A percentile compares a stretch with the other conserved stretches of the same genome.
These are phyloP conservation scores for Leptodactylus fallax DNA, from an alignment of 2,797 vertebrate genomes.

Conservation along the genomic window DNA sequence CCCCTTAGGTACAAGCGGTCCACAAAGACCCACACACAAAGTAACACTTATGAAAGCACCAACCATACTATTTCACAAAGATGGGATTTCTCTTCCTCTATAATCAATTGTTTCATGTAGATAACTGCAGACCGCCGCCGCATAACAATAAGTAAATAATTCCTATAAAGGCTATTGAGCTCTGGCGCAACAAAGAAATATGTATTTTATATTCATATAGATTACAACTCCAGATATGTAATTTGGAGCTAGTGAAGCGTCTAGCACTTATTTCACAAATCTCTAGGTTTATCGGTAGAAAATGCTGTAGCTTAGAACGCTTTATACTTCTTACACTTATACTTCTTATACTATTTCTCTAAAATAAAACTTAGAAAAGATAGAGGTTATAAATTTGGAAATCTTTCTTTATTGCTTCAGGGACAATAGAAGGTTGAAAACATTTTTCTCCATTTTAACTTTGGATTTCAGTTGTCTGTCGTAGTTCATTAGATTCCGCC, in stretches of 20 bases:
- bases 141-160: conserved; percentile 51
- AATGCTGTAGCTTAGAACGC: conserved; percentile 43
- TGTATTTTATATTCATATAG: conserved; percentile 62
- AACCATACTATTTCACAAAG: conserved; percentile 7
- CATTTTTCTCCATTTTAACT: conserved; percentile 27
- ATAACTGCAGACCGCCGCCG: conserved; percentile 14
- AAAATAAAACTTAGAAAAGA: conserved; percentile 54
- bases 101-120: conserved; percentile 40
- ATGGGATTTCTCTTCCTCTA: background rate
- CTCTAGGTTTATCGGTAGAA: conserved; percentile 53
- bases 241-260: conserved; percentile 59
- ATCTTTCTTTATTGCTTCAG: conserved; percentile 48
- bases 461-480: conserved; percentile 8
- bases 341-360: conserved; percentile 48
- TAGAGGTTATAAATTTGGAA: conserved; percentile 51
- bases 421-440: conserved; percentile 21
- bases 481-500: conserved; percentile 11
- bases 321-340: too few relatives aligned
- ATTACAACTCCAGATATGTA: conserved; percentile 59
- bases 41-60: background rate
- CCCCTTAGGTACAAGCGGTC: background rate
- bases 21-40: background rate
- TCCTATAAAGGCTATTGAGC: conserved; percentile 29
- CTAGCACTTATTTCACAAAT: conserved; percentile 62
- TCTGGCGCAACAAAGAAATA: conserved; percentile 50